Evolutionary conservation across 2,113 vertebrate species (phyloP).

Genomic region (Limnothrissa miodon): DNA sequence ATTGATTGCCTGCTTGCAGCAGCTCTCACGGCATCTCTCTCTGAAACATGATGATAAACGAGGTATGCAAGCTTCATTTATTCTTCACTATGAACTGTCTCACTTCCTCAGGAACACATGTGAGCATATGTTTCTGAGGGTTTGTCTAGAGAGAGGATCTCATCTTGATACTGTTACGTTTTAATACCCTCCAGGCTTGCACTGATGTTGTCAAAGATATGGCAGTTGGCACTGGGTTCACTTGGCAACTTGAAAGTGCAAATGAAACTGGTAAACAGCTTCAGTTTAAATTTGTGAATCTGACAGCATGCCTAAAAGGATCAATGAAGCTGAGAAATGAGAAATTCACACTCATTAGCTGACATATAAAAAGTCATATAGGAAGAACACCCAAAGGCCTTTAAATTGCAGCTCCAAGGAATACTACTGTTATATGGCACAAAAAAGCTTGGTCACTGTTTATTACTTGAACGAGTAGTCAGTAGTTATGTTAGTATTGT

Average conservation of each 20-base stretch:
- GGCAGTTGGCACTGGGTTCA: conserved; percentile 25
- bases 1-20: conserved; percentile 1
- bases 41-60: conserved; percentile 5
- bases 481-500: background rate
- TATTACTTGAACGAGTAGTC: background rate
- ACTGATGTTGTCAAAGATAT: conserved; percentile 49
- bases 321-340: background rate
- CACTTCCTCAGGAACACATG: background rate
- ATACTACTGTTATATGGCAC: too few relatives aligned
- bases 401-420: too few relatives aligned
- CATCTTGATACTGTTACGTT: background rate
- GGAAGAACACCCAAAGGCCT: background rate
- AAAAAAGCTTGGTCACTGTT: too few relatives aligned
- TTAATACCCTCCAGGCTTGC: conserved; percentile 22
- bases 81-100: background rate
- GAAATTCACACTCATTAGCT: background rate
- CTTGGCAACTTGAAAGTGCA: background rate
- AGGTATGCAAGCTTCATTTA: background rate
- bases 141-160: background rate
- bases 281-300: conserved; percentile 6
- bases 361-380: too few relatives aligned
- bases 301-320: background rate
- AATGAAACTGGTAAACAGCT: background rate
- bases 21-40: background rate
- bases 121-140: conserved; percentile 5